Percentiles rank a stretch among this genome's conserved stretches.
Conservation (phyloP, 2,888 invertebrate genomes). For the Barypeithes pellucidus region DNA sequence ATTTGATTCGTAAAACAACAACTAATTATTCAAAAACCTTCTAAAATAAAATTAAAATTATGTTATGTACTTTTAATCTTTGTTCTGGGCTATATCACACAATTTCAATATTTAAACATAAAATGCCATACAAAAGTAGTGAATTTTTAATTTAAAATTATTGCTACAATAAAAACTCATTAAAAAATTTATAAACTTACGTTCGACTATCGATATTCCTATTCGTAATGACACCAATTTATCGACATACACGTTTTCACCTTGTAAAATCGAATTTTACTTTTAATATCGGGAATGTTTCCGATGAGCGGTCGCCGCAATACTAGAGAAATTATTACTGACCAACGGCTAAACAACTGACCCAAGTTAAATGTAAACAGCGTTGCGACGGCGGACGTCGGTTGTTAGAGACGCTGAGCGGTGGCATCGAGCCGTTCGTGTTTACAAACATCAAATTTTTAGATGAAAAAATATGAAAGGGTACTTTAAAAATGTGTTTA, state of each 20-base stretch:
- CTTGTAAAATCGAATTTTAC: slow-evolving; percentile 29
- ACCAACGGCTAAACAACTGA: slow-evolving; percentile 43
- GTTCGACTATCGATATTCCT: slow-evolving; percentile 25
- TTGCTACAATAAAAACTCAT: background rate
- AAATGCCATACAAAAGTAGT: too few relatives aligned
- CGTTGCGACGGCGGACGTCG: slow-evolving; percentile 20
- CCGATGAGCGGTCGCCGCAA: slow-evolving; percentile 25
- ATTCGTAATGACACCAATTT: slow-evolving; percentile 22
- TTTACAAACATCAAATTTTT: too few relatives aligned
- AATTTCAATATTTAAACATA: too few relatives aligned
- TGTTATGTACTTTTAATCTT: too few relatives aligned
- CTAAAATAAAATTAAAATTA: too few relatives aligned
- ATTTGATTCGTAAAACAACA: too few relatives aligned
- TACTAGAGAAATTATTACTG: slow-evolving; percentile 45
- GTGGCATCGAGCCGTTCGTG: too few relatives aligned
- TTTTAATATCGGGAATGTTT: slow-evolving; percentile 9
- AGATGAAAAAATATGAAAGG: too few relatives aligned
- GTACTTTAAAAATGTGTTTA: too few relatives aligned
- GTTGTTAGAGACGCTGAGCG: slow-evolving; percentile 11
- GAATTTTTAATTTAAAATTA: background rate
- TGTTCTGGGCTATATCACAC: too few relatives aligned
- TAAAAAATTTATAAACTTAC: slow-evolving; percentile 41
- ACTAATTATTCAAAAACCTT: too few relatives aligned
- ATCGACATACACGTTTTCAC: slow-evolving; percentile 45
- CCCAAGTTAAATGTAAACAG: slow-evolving; percentile 33